Evolutionary conservation across 2,113 vertebrate genomes (phyloP).

Genomic region (Dendrocopos noguchii): DNA sequence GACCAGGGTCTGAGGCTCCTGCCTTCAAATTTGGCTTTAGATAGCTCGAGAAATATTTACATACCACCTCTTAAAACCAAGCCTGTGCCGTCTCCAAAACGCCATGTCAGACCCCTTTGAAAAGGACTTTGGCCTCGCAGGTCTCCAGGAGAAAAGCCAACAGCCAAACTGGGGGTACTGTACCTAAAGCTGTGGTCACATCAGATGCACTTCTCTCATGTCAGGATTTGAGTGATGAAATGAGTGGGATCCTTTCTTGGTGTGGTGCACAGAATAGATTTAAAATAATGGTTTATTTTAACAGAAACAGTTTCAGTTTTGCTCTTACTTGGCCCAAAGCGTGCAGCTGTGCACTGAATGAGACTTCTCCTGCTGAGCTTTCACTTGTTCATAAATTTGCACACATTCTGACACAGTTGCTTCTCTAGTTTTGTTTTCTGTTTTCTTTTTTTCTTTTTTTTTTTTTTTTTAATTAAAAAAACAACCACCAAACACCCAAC

Average conservation of each 20-base stretch:
- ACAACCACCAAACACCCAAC: too few relatives aligned
- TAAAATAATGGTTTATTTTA: accelerated
- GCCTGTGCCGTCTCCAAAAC: not conserved
- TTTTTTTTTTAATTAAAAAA: too few relatives aligned
- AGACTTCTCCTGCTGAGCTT: not conserved
- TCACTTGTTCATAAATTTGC: not conserved
- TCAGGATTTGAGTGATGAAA: not conserved
- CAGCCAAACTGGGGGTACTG: not conserved
- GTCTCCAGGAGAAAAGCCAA: not conserved
- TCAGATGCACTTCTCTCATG: not conserved
- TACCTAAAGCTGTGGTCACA: not conserved
- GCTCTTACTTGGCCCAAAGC: not conserved
- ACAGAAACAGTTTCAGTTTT: not conserved
- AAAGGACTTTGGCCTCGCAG: accelerated
- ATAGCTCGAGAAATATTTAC: not conserved
- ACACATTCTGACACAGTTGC: not conserved
- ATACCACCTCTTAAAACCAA: not conserved
- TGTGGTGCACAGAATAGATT: not conserved
- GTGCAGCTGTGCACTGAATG: not conserved
- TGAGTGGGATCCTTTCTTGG: too few relatives aligned
- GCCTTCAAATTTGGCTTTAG: accelerated
- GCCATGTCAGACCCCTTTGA: not conserved
- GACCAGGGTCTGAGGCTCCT: not conserved
- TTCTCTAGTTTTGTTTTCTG: not conserved
- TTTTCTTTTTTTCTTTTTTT: not conserved